Evolutionary conservation across 2,888 invertebrate species (phyloP).

Genomic region (Conomelus anceps): DNA sequence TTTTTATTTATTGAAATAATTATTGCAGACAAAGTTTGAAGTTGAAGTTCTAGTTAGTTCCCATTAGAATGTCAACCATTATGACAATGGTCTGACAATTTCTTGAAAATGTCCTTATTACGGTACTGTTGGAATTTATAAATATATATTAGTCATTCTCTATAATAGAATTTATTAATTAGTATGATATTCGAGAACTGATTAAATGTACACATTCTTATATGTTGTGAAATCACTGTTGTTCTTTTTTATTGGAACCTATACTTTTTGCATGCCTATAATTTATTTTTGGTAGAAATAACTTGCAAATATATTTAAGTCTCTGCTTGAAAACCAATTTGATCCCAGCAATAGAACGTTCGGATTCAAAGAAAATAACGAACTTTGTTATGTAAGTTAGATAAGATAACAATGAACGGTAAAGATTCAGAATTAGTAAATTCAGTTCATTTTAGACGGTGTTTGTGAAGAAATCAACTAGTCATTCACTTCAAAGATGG

Average conservation of each 20-base stretch:
- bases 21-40: background rate
- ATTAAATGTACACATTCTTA: background rate
- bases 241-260: background rate
- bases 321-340: too few species aligned
- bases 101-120: background rate
- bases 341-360: background rate
- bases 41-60: background rate
- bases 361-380: background rate
- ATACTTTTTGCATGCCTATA: too few species aligned
- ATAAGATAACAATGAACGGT: background rate
- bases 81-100: too few species aligned
- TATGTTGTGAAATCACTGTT: background rate
- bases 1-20: background rate
- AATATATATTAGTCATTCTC: background rate
- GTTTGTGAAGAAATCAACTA: background rate
- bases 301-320: too few species aligned
- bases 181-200: background rate
- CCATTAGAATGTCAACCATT: too few species aligned
- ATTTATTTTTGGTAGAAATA: too few species aligned
- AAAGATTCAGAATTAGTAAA: background rate
- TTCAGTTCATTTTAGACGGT: background rate
- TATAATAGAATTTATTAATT: background rate
- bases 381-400: background rate
- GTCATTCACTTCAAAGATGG: background rate
- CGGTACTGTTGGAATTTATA: background rate